phyloP scores from a whole-genome alignment of 2,113 vertebrate genomes.

The Hyperopisus bebe region DNA sequence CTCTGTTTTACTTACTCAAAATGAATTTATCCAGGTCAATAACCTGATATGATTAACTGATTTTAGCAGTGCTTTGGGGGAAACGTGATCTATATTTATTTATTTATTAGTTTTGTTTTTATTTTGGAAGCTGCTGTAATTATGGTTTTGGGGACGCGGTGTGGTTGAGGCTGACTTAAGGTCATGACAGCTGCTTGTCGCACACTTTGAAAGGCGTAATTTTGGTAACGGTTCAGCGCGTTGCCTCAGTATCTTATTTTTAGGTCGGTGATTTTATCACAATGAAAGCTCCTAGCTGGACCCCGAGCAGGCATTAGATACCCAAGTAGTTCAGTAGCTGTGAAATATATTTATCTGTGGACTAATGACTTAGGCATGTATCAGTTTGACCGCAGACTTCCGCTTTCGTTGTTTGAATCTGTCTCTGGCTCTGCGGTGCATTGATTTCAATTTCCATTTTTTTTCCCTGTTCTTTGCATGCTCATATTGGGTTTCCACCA shows the following conservation, averaged over 20 bases:
- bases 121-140: slow-evolving; percentile 17
- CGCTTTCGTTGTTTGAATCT: not conserved
- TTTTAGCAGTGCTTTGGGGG: slow-evolving; percentile 32
- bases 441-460: not conserved
- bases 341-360: not conserved
- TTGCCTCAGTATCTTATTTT: not conserved
- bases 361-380: not conserved
- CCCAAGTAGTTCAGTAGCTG: not conserved
- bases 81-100: slow-evolving; percentile 10
- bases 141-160: not conserved
- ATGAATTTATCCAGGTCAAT: slow-evolving; percentile 42
- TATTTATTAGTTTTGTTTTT: not conserved
- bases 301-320: not conserved
- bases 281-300: not conserved
- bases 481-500: not conserved
- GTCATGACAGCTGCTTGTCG: not conserved
- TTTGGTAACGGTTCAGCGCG: not conserved
- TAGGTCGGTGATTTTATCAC: not conserved
- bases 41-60: slow-evolving; percentile 42
- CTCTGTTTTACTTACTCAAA: slow-evolving; percentile 7
- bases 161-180: not conserved
- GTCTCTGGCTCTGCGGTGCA: not conserved
- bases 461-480: not conserved
- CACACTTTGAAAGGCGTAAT: not conserved
- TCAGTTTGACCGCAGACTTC: not conserved